These are phyloP conservation scores for Scomberomorus guttatus DNA, from an alignment of 2,797 vertebrate genomes.

Conservation along the genomic window DNA sequence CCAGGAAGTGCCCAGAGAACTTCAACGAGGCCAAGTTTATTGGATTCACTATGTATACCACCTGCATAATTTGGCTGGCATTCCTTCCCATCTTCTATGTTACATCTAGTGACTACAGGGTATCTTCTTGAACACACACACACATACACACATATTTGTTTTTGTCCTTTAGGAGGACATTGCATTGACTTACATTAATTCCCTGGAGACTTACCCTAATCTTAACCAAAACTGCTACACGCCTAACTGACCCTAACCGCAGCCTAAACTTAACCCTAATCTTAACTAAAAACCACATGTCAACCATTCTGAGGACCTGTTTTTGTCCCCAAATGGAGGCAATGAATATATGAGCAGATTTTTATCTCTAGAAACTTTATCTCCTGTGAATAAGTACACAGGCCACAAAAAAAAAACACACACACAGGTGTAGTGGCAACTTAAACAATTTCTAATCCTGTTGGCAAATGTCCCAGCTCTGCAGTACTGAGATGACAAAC, in stretches of 20 bases:
- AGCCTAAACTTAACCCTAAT: too few species aligned
- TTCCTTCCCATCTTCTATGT: constrained; percentile 99
- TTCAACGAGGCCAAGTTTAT: constrained; percentile 99
- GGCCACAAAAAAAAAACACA: constrained; percentile 31
- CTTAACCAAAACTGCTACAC: background rate
- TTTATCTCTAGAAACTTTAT: constrained; percentile 3
- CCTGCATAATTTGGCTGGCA: constrained; percentile 99
- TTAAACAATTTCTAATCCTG: constrained; percentile 56
- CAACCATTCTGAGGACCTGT: background rate
- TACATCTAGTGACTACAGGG: constrained; percentile 99
- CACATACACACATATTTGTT: constrained; percentile 5
- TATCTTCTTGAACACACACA: constrained; percentile 75
- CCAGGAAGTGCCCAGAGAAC: constrained; percentile 99
- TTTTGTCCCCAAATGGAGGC: background rate
- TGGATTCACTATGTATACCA: constrained; percentile 99
- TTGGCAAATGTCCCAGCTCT: constrained; percentile 55
- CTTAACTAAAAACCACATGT: too few species aligned
- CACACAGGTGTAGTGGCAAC: constrained; percentile 44
- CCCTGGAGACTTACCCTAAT: background rate
- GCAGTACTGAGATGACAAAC: constrained; percentile 56
- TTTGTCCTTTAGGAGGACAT: background rate
- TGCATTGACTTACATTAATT: background rate
- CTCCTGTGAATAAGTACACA: constrained; percentile 3
- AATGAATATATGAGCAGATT: constrained; percentile 1
- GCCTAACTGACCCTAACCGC: too few species aligned